Evolutionary conservation across 1,140 invertebrate species (phyloP), one percentile per base, ranked within the genome.

Genomic region (Drosophila kurseongensis): DNA sequence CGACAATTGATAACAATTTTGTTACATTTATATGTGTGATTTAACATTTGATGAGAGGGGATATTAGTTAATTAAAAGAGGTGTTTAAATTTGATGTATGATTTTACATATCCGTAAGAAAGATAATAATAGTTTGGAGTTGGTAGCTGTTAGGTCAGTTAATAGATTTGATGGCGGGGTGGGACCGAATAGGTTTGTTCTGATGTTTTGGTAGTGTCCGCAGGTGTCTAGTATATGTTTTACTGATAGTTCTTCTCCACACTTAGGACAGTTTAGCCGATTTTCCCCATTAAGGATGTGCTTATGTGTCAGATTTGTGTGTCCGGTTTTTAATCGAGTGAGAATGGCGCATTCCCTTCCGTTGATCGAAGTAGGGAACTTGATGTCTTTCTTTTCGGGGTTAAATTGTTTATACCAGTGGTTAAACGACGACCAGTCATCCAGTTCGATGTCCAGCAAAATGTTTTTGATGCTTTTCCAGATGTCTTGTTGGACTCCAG

Each of bases 391-490:
- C 4, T 44, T 18, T 7, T 3, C n/a, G 9, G 41, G 18, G 0
- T 48, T 44, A 13, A 48, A 48, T 7, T 48, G 12, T 4, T 27
- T 48, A 27, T 48, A 48, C 45, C 13, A 48, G 23, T 48, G 45
- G 45, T 27, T 48, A 48, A 48, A 29, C 7, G 23, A 27, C 23
- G 45, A 48, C 13, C 13, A 29, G 23, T 48, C 13, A 29, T 48
- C 23, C 10, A 48, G 16, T 27, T 29, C 23, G 23, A n/a, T 48
- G 23, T 29, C 12, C 1, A 12, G 38, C 10, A 55, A 12, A 12
- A 63, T 56, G 9, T 56, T 35, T 56, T 36, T 44, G 16, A 63
- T 55, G 7, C 36, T 36, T 63, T 23, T 36, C 44, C 61, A 48
- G 45, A n/a, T 48, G 23, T 27, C 13, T 23, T 48, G 23, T n/a